These are phyloP conservation scores for Lemur catta DNA, from an alignment of 2,797 vertebrate genomes.

Conservation along the genomic window DNA sequence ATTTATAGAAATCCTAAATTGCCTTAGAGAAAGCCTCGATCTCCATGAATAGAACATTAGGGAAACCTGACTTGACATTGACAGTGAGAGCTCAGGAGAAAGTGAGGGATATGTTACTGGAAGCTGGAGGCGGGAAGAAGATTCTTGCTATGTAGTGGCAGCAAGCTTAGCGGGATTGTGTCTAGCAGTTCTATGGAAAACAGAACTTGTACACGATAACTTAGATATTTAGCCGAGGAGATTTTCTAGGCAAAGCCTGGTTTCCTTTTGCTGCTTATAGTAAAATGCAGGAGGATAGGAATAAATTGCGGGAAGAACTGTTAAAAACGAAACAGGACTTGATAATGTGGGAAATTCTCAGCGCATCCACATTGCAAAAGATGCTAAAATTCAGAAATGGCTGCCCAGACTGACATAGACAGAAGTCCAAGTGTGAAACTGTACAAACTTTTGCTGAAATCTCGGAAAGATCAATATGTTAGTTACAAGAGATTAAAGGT, in stretches of 20 bases:
- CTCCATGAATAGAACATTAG: not conserved
- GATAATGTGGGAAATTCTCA: not conserved
- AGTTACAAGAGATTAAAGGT: not conserved
- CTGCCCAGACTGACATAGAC: not conserved
- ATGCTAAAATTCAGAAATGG: not conserved
- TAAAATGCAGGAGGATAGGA: not conserved
- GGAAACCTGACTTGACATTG: not conserved
- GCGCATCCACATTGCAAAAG: not conserved
- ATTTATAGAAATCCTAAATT: not conserved
- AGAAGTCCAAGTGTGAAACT: not conserved
- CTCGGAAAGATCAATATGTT: not conserved
- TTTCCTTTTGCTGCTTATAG: not conserved
- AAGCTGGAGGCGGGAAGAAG: not conserved
- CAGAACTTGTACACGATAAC: not conserved
- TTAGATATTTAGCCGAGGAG: not conserved
- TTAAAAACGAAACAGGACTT: not conserved
- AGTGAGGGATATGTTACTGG: not conserved
- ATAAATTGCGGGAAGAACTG: not conserved
- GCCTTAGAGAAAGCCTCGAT: not conserved
- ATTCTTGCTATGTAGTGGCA: not conserved
- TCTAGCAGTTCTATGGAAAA: not conserved
- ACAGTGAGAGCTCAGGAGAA: not conserved
- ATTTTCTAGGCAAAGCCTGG: not conserved
- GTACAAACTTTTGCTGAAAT: not conserved
- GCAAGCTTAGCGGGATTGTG: not conserved